phyloP scores from a whole-genome alignment of 2,113 vertebrate species.

The Nansenia antarctica region DNA sequence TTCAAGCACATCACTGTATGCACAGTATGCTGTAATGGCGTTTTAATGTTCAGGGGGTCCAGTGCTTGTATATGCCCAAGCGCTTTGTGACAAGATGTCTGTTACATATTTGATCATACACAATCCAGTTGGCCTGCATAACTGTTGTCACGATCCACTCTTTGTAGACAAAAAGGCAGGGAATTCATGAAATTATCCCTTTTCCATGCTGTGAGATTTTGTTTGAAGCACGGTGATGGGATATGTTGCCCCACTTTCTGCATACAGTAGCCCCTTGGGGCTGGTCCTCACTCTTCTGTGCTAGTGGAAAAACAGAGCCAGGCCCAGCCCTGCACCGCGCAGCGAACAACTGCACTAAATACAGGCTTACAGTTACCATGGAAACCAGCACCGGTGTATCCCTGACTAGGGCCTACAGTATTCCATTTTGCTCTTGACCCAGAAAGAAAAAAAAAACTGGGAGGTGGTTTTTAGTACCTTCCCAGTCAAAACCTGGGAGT shows the following conservation, averaged over 20 bases:
- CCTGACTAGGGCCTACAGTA: conserved; percentile 70
- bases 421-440: conserved; percentile 77
- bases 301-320: conserved; percentile 59
- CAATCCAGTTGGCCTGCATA: background rate
- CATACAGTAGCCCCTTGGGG: conserved; percentile 53
- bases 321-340: too few species aligned
- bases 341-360: conserved; percentile 73
- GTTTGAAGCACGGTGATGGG: conserved; percentile 52
- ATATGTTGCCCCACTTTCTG: conserved; percentile 71
- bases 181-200: conserved; percentile 53
- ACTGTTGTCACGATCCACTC: conserved; percentile 15
- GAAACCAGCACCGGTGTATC: conserved; percentile 69
- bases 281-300: conserved; percentile 59
- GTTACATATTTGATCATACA: conserved; percentile 24
- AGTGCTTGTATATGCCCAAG: background rate
- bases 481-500: conserved; percentile 44
- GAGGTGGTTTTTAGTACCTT: conserved; percentile 52
- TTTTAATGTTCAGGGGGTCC: background rate
- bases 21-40: background rate
- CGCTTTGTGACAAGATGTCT: conserved; percentile 8
- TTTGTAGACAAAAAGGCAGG: conserved; percentile 28
- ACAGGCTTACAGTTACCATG: conserved; percentile 74
- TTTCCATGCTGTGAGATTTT: conserved; percentile 48
- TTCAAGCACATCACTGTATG: background rate
- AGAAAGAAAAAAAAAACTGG: conserved; percentile 54